Conservation (phyloP, 2,888 invertebrate species). For the Aquatica leii region DNA sequence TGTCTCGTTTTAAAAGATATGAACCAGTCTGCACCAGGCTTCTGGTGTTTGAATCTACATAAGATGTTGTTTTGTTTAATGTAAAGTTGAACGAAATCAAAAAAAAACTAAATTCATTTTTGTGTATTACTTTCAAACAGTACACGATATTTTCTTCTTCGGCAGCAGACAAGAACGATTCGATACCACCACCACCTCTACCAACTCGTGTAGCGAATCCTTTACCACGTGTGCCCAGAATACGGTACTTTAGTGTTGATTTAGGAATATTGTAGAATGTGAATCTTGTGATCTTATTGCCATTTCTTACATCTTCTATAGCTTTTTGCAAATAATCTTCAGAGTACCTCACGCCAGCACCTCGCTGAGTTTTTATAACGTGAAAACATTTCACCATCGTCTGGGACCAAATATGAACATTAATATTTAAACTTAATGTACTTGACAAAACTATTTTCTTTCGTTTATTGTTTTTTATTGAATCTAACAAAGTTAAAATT, state of each 20-base stretch:
- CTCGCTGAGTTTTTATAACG: neutral
- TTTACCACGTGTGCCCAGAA: neutral
- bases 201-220: neutral
- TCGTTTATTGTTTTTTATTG: too few relatives aligned
- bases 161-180: neutral
- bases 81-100: neutral
- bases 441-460: too few relatives aligned
- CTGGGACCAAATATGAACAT: too few relatives aligned
- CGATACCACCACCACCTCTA: neutral
- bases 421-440: too few relatives aligned
- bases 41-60: neutral
- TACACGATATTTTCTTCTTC: neutral
- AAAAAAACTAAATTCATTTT: neutral
- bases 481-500: too few relatives aligned
- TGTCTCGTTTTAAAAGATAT: too few relatives aligned
- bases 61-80: neutral
- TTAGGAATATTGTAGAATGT: neutral
- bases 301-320: neutral
- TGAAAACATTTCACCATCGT: too few relatives aligned
- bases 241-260: neutral
- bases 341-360: neutral
- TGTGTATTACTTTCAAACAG: conserved; percentile 1
- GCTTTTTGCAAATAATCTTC: neutral
- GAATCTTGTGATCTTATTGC: neutral
- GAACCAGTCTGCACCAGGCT: neutral